Conservation (phyloP, 2,888 invertebrate species). For the Mechanitis messenoides region DNA sequence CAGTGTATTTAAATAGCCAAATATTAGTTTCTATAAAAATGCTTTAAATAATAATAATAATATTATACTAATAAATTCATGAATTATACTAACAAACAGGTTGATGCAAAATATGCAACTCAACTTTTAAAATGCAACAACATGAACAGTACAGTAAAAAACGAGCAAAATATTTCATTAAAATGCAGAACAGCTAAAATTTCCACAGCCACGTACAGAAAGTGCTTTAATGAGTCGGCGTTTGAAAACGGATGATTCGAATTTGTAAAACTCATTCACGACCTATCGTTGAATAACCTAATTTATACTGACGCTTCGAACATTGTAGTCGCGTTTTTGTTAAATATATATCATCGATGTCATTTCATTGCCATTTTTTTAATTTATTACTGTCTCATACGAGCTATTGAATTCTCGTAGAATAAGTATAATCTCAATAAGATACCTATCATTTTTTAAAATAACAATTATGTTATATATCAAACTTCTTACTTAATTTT, state of each 20-base stretch:
- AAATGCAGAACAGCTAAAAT: slow-evolving; percentile 71
- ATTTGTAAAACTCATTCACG: slow-evolving; percentile 70
- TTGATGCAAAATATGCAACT: slow-evolving; percentile 18
- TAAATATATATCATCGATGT: no score
- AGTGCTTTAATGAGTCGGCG: slow-evolving; percentile 70
- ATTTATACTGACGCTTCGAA: slow-evolving; percentile 54
- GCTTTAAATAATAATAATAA: not conserved
- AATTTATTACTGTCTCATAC: no score
- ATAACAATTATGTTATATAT: no score
- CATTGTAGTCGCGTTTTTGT: slow-evolving; percentile 7
- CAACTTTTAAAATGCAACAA: slow-evolving; percentile 26
- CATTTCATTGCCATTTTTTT: no score
- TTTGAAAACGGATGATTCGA: slow-evolving; percentile 68
- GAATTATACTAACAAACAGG: slow-evolving; percentile 11
- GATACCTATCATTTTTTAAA: no score
- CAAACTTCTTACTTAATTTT: no score
- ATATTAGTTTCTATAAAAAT: no score
- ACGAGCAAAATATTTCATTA: slow-evolving; percentile 56
- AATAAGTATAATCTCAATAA: no score
- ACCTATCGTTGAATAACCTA: slow-evolving; percentile 57
- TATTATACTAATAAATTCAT: not conserved
- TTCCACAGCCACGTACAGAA: slow-evolving; percentile 49
- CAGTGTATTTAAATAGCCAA: no score
- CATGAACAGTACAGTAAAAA: slow-evolving; percentile 31
- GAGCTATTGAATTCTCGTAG: no score